Percentiles rank a stretch among this genome's conserved stretches.
phyloP scores from a whole-genome alignment of 1,140 invertebrate species.

The Panagrolaimus sp. region DNA sequence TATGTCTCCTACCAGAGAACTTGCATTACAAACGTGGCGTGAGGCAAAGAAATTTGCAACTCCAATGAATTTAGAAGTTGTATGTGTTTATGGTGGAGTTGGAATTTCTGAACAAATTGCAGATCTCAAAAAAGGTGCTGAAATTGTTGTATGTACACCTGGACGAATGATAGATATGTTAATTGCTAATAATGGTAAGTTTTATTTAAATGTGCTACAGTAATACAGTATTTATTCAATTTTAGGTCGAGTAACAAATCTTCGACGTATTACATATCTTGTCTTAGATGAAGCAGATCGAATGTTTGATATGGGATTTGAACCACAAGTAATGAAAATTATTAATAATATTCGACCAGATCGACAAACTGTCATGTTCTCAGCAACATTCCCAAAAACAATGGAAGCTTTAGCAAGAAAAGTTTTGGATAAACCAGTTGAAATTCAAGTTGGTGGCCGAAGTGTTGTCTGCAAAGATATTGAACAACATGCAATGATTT shows the following conservation, averaged over 20 bases:
- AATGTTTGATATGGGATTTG: conserved; percentile 99
- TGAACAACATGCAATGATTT: conserved; percentile 83
- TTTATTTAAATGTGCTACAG: not conserved
- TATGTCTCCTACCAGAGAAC: conserved; percentile 93
- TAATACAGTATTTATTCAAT: conserved; percentile 18
- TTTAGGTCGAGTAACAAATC: conserved; percentile 82
- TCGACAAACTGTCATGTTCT: conserved; percentile 95
- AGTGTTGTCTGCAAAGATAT: conserved; percentile 98
- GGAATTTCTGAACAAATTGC: conserved; percentile 95
- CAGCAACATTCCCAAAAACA: conserved; percentile 93
- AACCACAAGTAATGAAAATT: conserved; percentile 86
- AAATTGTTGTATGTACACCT: conserved; percentile 97
- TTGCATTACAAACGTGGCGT: conserved; percentile 97
- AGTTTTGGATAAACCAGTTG: conserved; percentile 87
- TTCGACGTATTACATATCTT: conserved; percentile 87
- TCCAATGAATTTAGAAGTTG: conserved; percentile 75
- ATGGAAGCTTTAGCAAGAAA: conserved; percentile 95
- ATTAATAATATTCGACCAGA: conserved; percentile 95
- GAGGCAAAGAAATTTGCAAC: conserved; percentile 94
- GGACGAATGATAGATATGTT: conserved; percentile 99
- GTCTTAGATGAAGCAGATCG: conserved; percentile 97
- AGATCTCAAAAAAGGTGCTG: conserved; percentile 90
- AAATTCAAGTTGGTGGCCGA: conserved; percentile 80
- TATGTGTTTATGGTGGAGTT: conserved; percentile 97
- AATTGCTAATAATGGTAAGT: conserved; percentile 83